Base-by-base conservation (phyloP, 2,888 invertebrate species). In the Leucophenga maculata region DNA sequence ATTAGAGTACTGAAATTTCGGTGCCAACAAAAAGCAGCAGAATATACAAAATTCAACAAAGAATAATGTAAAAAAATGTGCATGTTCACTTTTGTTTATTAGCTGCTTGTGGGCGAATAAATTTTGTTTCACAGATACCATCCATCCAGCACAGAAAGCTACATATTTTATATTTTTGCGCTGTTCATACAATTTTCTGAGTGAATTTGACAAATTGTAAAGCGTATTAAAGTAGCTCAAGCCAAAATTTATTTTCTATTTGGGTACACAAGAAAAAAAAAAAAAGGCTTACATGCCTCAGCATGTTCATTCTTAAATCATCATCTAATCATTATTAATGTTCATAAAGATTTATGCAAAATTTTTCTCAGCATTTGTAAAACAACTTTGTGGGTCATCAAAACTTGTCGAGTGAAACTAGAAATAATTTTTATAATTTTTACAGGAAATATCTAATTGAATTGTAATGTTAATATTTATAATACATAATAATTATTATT, bases 31-130 rank as follows among this genome's bases (percentile, higher is more conserved):
- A 57, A 26, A 57, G n/a, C 0, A 31, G 3, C 26, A 55, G 26
- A 55, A 22, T 55, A 26, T 55, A 55, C 9, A 55, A 14, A 55
- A 54, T 50, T 60, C 59, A 50, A 64, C 26, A 71, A 69, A 76
- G 79, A 71, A 73, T 79, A 77, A 80, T 78, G 60, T 77, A 39
- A 69, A 79, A 80, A 82, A 81, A 83, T 83, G 77, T 78, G 78
- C 78, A 78, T 78, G 75, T 81, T 75, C 75, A 73, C 75, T 79
- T 68, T 75, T 75, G 54, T 72, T 52, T 69, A 71, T 73, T 57
- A 32, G 55, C 67, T 65, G 55, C 67, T 65, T 31, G 13, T n/a
- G 18, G 54, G 46, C 65, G 22, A 46, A 13, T 13, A 64, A 4
- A 22, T 48, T 14, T 54, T 14, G 52, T 20, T 6, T 11, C 20